phyloP scores from a whole-genome alignment of 30 jellyfish, hydroid and myxozoan genomes.

The Chrysaora quinquecirrha region DNA sequence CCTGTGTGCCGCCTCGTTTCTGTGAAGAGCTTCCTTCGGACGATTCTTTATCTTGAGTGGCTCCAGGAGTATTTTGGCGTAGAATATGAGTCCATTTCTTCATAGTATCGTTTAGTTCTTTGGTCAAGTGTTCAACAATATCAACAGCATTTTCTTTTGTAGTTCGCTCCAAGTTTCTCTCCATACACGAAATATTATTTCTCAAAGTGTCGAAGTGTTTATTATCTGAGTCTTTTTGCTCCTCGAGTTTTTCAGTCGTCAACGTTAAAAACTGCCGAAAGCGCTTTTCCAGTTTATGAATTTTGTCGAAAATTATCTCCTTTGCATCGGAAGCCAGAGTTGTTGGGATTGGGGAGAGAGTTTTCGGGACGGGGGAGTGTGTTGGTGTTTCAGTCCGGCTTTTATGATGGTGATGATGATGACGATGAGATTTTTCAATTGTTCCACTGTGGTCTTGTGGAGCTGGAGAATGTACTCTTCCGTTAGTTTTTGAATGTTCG shows the following conservation, averaged over 20 bases:
- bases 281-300: constrained; percentile 52
- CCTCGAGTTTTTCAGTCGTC: constrained; percentile 68
- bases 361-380: neutral
- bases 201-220: constrained; percentile 52
- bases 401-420: neutral
- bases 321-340: neutral
- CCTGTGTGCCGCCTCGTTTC: too few species aligned
- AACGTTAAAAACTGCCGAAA: constrained; percentile 42
- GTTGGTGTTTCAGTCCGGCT: neutral
- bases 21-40: neutral
- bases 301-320: constrained; percentile 25
- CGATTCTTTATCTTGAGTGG: neutral
- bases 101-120: constrained; percentile 60
- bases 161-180: constrained; percentile 41
- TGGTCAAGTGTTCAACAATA: constrained; percentile 39
- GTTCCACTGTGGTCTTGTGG: neutral
- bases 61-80: constrained; percentile 17
- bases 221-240: constrained; percentile 47
- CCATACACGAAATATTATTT: constrained; percentile 56
- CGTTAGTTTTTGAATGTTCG: constrained; percentile 26
- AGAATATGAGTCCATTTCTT: constrained; percentile 57
- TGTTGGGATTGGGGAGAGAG: neutral
- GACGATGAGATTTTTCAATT: constrained; percentile 21
- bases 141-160: constrained; percentile 47
- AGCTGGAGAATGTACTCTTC: constrained; percentile 20